Evolutionary conservation across 2,888 invertebrate species (phyloP), one percentile per base, ranked within the genome.

Genomic region (Lepidocyrtoides sp.): DNA sequence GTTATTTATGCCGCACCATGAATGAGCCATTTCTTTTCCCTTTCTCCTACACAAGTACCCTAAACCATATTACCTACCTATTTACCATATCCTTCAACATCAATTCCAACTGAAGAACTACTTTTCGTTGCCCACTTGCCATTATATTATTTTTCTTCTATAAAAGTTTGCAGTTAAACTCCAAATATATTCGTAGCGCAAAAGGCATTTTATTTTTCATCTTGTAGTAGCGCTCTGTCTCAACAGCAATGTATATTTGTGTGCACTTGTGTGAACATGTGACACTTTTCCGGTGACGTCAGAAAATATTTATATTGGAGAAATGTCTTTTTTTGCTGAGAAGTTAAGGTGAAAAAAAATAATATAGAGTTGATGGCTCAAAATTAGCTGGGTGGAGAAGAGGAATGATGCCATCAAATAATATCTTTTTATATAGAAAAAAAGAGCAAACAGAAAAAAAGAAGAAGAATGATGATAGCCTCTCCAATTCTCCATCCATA

Each of bases 71-170:
- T 72, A 72, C 72, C 85, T 72, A 72, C 72, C 85, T 89, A 83
- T 83, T 89, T 89, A 89, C 82, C 89, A 89, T 88, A 89, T 89
- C 72, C 89, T 83, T 89, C 82, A 82, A 89, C 75, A 89, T 83
- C 89, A 89, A 88, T 89, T 89, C 83, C 29, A 69, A 20, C 20
- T 88, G 60, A 81, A 75, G 83, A 79, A 72, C 69, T 60, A n/a
- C 77, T 86, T 63, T 36, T 51, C 14, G 20, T 20, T 2, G 26
- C n/a, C 1, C n/a, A 77, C 54, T 20, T 2, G 7, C 36, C 36
- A 36, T 36, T 36, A 36, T n/a, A n/a, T 36, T 36, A 36, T 36
- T 36, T 60, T 26, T 75, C 23, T 12, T 12, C 44, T n/a, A 12
- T n/a, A 44, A 75, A 75, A 75, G 72, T 75, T 75, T 75, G 72